Evolutionary conservation across 30 jellyfish, hydroid and myxozoan species (phyloP).

Genomic region (Aurelia sp.): DNA sequence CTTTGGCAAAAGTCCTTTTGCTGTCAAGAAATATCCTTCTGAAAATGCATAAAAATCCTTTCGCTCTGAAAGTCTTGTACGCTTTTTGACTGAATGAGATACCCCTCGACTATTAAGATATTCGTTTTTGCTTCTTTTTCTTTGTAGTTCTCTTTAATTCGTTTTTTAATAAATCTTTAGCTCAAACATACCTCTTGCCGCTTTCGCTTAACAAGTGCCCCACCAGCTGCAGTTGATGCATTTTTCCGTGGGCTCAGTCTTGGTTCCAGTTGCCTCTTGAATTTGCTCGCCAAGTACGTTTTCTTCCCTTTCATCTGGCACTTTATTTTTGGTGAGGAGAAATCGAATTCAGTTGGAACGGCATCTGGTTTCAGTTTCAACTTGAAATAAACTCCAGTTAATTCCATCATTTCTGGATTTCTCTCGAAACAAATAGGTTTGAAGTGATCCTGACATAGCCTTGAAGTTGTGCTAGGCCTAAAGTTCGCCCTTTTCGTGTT

Average conservation of each 20-base stretch:
- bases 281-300: conserved; percentile 21
- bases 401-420: conserved; percentile 30
- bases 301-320: conserved; percentile 14
- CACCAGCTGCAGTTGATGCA: not conserved
- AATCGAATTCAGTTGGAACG: conserved; percentile 36
- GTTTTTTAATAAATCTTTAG: not conserved
- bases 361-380: conserved; percentile 22
- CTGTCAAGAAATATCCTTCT: too few relatives aligned
- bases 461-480: conserved; percentile 4
- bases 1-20: too few relatives aligned
- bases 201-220: conserved; percentile 14
- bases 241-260: conserved; percentile 21
- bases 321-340: conserved; percentile 37
- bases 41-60: too few relatives aligned
- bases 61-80: not conserved
- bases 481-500: conserved; percentile 17
- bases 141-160: not conserved
- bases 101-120: not conserved
- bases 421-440: conserved; percentile 17
- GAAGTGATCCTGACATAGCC: conserved; percentile 30
- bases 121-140: not conserved
- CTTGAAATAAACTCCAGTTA: conserved; percentile 32
- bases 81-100: not conserved
- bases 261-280: conserved; percentile 22
- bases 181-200: conserved; percentile 13